A percentile compares a stretch with the other conserved stretches of the same genome.
Conservation (phyloP, 2,113 vertebrate genomes). For the Hipposideros armiger region DNA sequence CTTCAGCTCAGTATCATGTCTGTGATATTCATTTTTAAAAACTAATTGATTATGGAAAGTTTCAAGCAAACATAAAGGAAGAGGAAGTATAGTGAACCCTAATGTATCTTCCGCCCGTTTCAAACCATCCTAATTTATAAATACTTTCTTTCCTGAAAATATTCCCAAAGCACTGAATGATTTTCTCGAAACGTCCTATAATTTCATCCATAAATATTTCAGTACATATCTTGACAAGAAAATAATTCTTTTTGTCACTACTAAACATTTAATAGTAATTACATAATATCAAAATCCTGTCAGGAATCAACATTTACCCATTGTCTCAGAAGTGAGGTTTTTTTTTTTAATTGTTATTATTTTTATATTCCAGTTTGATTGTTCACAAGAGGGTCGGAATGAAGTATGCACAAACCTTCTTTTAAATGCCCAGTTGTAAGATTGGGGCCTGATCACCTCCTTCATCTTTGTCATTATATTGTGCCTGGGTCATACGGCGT, state of each 20-base stretch:
- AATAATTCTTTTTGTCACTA: not conserved
- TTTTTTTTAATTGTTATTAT: not conserved
- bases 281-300: not conserved
- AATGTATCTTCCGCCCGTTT: not conserved
- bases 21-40: slow-evolving; percentile 21
- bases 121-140: not conserved
- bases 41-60: not conserved
- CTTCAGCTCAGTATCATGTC: not conserved
- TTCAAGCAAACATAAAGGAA: not conserved
- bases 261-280: not conserved
- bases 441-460: not conserved
- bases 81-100: not conserved
- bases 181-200: not conserved
- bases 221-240: not conserved
- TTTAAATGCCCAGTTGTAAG: slow-evolving; percentile 13
- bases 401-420: not conserved
- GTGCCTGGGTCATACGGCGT: not conserved
- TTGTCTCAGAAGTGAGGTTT: not conserved
- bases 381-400: not conserved
- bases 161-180: not conserved
- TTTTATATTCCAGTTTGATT: not conserved
- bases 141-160: not conserved
- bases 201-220: not conserved
- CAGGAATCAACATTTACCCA: not conserved
- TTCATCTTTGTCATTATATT: not conserved